Evolutionary conservation across 2,888 invertebrate species (phyloP).

Genomic region (Coenonympha glycerion): DNA sequence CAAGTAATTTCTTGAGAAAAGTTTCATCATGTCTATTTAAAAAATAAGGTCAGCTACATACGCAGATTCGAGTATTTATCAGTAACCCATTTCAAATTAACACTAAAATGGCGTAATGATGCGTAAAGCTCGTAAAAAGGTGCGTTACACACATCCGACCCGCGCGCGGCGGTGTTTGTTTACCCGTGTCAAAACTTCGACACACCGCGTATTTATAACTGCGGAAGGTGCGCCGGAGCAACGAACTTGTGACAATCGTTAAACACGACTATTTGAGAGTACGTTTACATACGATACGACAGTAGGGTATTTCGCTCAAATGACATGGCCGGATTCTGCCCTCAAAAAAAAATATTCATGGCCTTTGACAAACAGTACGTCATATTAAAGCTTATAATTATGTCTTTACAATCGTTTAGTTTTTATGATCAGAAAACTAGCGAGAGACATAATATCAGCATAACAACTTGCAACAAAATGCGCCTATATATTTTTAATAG

Average conservation of each 20-base stretch:
- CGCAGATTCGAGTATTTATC: slow-evolving; percentile 22
- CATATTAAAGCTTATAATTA: no score
- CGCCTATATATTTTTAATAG: no score
- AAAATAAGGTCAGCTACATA: slow-evolving; percentile 16
- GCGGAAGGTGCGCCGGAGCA: slow-evolving; percentile 70
- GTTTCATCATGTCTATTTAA: background rate
- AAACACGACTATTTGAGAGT: slow-evolving; percentile 32
- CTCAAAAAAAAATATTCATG: no score
- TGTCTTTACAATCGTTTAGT: no score
- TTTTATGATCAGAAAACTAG: no score
- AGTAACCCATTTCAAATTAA: slow-evolving; percentile 25
- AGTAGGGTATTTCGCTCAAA: background rate
- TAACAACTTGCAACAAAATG: no score
- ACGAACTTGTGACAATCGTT: slow-evolving; percentile 61
- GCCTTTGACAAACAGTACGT: no score
- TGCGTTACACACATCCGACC: slow-evolving; percentile 35
- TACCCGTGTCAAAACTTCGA: slow-evolving; percentile 71
- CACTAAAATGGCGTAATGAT: slow-evolving; percentile 36
- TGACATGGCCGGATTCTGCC: no score
- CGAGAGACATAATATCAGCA: no score
- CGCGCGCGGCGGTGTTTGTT: slow-evolving; percentile 61
- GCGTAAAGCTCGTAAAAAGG: slow-evolving; percentile 40
- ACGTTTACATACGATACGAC: slow-evolving; percentile 6
- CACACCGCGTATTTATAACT: slow-evolving; percentile 65
- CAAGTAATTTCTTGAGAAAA: background rate